Conservation (phyloP, 2,113 vertebrate genomes). For the Mobula birostris region DNA sequence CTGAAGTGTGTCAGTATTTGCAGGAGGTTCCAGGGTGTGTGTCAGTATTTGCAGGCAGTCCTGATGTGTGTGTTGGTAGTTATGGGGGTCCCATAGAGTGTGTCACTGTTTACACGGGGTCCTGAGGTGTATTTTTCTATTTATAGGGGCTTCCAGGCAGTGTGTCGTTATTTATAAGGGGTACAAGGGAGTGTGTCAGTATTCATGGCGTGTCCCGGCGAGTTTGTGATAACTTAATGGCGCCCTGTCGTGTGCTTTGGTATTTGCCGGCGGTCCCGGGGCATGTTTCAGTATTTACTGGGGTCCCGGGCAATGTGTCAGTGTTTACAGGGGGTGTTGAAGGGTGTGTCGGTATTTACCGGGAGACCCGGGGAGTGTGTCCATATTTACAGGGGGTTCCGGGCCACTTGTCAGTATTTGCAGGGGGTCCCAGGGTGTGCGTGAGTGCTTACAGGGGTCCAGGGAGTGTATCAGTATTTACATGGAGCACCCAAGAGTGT, state of each 20-base stretch:
- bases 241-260: too few relatives aligned
- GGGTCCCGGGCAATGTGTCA: background rate
- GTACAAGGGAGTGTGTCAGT: too few relatives aligned
- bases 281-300: background rate
- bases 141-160: too few relatives aligned
- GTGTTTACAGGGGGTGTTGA: background rate
- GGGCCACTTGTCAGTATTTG: background rate
- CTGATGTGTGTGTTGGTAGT: too few relatives aligned
- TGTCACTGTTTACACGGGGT: too few relatives aligned
- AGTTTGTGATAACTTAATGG: background rate
- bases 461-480: background rate
- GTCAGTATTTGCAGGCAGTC: too few relatives aligned
- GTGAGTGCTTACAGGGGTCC: background rate
- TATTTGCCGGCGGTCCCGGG: background rate
- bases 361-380: background rate
- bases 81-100: too few relatives aligned
- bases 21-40: too few relatives aligned
- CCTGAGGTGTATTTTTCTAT: too few relatives aligned
- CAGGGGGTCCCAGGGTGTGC: background rate
- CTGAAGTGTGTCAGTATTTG: too few relatives aligned
- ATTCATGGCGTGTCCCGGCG: background rate
- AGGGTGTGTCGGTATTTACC: background rate
- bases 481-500: background rate
- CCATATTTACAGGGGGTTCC: background rate
- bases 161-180: too few relatives aligned